Conservation (phyloP, 2,113 vertebrate genomes). For the Thunnus maccoyii region DNA sequence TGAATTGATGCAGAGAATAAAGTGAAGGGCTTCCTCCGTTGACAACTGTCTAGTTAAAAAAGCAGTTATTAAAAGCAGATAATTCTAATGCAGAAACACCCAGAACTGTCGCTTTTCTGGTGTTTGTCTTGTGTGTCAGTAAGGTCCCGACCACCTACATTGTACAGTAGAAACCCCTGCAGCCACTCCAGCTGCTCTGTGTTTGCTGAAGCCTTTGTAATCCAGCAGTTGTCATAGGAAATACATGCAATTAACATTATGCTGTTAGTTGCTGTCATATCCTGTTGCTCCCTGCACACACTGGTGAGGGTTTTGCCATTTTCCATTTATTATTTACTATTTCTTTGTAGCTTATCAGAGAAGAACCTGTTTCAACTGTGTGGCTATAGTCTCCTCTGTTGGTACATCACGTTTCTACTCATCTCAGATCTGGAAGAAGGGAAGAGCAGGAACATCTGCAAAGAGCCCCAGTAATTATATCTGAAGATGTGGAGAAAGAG, state of each 20-base stretch:
- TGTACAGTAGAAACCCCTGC: slow-evolving; percentile 60
- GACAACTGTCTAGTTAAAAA: slow-evolving; percentile 31
- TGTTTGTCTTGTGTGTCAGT: slow-evolving; percentile 34
- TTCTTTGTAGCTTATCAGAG: slow-evolving; percentile 17
- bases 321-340: slow-evolving; percentile 28
- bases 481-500: slow-evolving; percentile 75
- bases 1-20: not conserved
- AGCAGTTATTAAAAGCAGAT: slow-evolving; percentile 5
- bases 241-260: slow-evolving; percentile 63
- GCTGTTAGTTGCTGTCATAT: slow-evolving; percentile 41
- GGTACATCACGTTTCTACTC: slow-evolving; percentile 58
- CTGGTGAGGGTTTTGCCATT: slow-evolving; percentile 4
- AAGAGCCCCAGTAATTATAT: slow-evolving; percentile 80
- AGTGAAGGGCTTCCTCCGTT: slow-evolving; percentile 5
- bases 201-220: slow-evolving; percentile 62
- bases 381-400: slow-evolving; percentile 30
- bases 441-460: slow-evolving; percentile 77
- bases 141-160: slow-evolving; percentile 63
- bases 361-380: not conserved
- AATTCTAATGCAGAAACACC: slow-evolving; percentile 8
- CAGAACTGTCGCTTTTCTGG: slow-evolving; percentile 3
- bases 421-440: slow-evolving; percentile 61
- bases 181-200: slow-evolving; percentile 66
- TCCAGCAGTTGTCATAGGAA: slow-evolving; percentile 61
- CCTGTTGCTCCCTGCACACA: slow-evolving; percentile 13